These are phyloP conservation scores for Altica lythri DNA, from an alignment of 2,888 invertebrate genomes.

Conservation along the genomic window DNA sequence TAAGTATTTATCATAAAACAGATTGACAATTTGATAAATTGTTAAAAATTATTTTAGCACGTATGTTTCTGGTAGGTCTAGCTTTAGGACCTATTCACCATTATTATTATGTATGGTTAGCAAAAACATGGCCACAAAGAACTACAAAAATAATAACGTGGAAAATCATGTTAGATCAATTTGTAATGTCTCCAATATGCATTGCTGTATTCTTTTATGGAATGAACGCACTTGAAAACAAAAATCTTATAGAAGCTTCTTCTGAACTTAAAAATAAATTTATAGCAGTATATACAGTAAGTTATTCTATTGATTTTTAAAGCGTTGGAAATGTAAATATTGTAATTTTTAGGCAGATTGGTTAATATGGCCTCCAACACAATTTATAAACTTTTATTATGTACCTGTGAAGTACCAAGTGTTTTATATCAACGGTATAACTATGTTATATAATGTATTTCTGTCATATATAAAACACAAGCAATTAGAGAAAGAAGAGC, in stretches of 20 bases:
- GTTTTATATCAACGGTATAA: conserved; percentile 82
- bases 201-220: conserved; percentile 79
- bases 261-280: conserved; percentile 73
- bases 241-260: conserved; percentile 61
- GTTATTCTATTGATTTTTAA: conserved; percentile 43
- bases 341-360: conserved; percentile 78
- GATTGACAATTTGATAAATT: too few relatives aligned
- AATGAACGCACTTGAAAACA: conserved; percentile 76
- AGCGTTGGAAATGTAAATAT: too few relatives aligned
- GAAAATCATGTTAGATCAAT: conserved; percentile 72
- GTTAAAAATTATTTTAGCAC: too few relatives aligned
- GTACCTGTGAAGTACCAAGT: conserved; percentile 83
- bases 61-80: conserved; percentile 81
- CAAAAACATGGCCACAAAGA: conserved; percentile 66
- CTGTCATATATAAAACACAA: conserved; percentile 86
- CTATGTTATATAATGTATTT: conserved; percentile 86
- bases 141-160: conserved; percentile 64
- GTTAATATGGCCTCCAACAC: conserved; percentile 88
- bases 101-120: conserved; percentile 80
- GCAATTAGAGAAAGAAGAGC: not conserved
- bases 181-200: conserved; percentile 78
- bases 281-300: conserved; percentile 72
- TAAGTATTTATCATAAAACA: too few relatives aligned
- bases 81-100: conserved; percentile 84
- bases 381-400: conserved; percentile 87